A percentile compares a stretch with the other conserved stretches of the same genome.
Evolutionary conservation across 2,797 vertebrate genomes (phyloP).

Genomic region (Lepilemur septentrionalis): DNA sequence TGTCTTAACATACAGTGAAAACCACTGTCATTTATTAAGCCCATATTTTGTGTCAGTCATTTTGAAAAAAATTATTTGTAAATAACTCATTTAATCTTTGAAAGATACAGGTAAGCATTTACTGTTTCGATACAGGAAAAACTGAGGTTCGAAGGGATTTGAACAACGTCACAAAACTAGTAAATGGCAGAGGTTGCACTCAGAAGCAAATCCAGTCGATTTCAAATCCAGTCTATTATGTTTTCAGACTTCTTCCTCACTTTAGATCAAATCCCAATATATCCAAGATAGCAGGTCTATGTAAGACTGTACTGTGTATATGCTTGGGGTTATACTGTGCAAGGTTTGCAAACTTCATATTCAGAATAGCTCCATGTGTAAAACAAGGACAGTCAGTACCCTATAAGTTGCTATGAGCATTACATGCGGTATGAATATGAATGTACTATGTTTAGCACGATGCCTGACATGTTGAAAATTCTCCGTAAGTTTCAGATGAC

Average conservation of each 20-base stretch:
- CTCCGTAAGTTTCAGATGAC: neutral
- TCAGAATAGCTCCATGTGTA: neutral
- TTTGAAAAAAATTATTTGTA: neutral
- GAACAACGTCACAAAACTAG: neutral
- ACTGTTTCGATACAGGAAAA: neutral
- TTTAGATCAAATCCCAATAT: neutral
- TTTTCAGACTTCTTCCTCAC: neutral
- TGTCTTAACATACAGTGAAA: neutral
- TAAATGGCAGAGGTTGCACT: neutral
- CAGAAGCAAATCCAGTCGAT: neutral
- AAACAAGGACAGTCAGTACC: neutral
- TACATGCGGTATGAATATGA: neutral
- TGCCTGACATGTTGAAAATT: neutral
- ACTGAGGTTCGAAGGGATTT: neutral
- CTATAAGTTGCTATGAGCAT: neutral
- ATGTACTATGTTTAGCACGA: neutral
- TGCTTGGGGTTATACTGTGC: neutral
- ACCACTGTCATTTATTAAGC: neutral
- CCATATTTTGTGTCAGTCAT: neutral
- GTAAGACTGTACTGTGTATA: neutral
- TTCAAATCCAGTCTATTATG: neutral
- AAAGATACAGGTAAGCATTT: neutral
- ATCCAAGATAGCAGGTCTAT: neutral
- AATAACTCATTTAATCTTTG: neutral
- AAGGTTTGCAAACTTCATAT: neutral